Conservation (phyloP, 2,113 vertebrate genomes). For the Dasyornis broadbenti region DNA sequence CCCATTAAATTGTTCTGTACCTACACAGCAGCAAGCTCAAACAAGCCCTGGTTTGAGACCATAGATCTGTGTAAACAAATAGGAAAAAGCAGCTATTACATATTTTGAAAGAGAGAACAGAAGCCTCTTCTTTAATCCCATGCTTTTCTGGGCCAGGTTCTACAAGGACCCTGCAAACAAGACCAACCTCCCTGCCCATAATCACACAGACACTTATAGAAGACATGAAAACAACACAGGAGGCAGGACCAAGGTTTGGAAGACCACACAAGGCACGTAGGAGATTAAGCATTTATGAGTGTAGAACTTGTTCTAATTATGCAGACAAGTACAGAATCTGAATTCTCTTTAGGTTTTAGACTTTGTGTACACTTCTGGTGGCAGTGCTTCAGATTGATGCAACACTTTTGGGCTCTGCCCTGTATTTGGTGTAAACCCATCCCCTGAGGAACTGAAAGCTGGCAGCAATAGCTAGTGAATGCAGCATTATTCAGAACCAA, state of each 20-base stretch:
- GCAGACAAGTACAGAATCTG: background rate
- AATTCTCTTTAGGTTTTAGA: background rate
- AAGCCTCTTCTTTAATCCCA: background rate
- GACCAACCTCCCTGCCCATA: no score
- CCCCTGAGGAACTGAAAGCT: background rate
- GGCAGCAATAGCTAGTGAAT: background rate
- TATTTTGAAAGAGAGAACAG: background rate
- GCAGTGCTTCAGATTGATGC: background rate
- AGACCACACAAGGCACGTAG: background rate
- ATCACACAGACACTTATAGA: background rate
- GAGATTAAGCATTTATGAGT: background rate
- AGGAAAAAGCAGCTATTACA: background rate
- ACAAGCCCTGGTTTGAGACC: background rate
- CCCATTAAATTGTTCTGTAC: background rate
- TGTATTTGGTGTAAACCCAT: background rate
- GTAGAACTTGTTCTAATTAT: background rate
- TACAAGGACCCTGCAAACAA: background rate
- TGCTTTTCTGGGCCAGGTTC: background rate
- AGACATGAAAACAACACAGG: background rate
- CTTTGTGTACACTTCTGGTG: background rate
- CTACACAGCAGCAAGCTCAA: background rate
- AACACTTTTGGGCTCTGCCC: background rate
- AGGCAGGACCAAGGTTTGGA: background rate
- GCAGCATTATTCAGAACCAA: background rate
- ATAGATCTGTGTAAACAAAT: background rate